Evolutionary conservation across 1,140 invertebrate species (phyloP).

Genomic region (Drosophila biarmipes): DNA sequence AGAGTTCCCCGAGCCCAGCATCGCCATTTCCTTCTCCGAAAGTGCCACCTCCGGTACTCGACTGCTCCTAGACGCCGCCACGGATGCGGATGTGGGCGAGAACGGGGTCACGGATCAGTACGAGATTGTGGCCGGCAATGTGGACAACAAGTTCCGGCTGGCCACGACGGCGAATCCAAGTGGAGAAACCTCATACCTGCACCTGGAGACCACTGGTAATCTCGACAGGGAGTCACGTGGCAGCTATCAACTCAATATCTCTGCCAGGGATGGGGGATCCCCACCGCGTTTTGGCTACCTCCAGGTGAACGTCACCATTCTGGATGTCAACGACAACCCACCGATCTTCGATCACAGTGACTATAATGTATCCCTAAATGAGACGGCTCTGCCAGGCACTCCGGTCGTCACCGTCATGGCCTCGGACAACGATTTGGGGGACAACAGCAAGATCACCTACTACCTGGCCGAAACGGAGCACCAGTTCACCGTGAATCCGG

Average conservation of each 20-base stretch:
- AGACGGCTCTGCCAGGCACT: conserved; percentile 95
- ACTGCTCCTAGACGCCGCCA: conserved; percentile 93
- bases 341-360: conserved; percentile 97
- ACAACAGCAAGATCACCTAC: conserved; percentile 96
- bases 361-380: conserved; percentile 95
- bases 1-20: conserved; percentile 94
- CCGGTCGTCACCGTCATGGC: conserved; percentile 95
- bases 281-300: conserved; percentile 93
- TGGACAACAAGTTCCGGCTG: conserved; percentile 93
- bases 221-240: conserved; percentile 94
- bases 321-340: conserved; percentile 98
- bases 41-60: conserved; percentile 94
- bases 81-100: conserved; percentile 92
- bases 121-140: conserved; percentile 93
- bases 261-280: conserved; percentile 93
- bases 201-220: conserved; percentile 95
- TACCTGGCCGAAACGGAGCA: conserved; percentile 93
- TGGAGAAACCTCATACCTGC: conserved; percentile 94
- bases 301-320: conserved; percentile 94
- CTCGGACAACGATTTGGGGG: conserved; percentile 95
- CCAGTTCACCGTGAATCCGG: conserved; percentile 95
- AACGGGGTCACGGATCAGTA: conserved; percentile 95
- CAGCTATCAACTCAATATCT: conserved; percentile 94
- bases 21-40: conserved; percentile 94
- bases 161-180: conserved; percentile 94